A percentile compares a stretch with the other conserved stretches of the same genome.
phyloP scores from a whole-genome alignment of 2,888 invertebrate genomes.

The Hirtodrosophila cameraria region DNA sequence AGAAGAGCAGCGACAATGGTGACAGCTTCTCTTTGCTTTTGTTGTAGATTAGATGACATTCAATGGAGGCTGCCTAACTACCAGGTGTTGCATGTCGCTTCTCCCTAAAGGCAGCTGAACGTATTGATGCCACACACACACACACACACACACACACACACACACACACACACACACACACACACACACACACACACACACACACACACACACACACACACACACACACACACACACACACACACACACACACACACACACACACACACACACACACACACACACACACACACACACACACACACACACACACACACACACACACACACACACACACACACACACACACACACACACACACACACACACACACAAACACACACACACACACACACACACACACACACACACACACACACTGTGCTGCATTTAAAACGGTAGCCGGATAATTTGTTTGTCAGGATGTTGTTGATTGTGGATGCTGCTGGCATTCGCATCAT shows the following conservation, averaged over 20 bases:
- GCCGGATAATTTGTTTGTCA: conserved; percentile 64
- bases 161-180: not conserved
- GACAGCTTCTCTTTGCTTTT: conserved; percentile 31
- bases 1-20: not conserved
- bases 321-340: not conserved
- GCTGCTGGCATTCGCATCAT: conserved; percentile 5
- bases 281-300: not conserved
- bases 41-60: conserved; percentile 31
- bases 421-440: conserved; percentile 36
- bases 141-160: not conserved
- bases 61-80: conserved; percentile 3
- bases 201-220: not conserved
- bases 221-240: not conserved
- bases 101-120: too few species aligned
- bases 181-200: not conserved
- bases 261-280: not conserved
- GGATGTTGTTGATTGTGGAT: conserved; percentile 18
- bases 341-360: not conserved
- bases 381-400: not conserved
- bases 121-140: not conserved
- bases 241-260: not conserved
- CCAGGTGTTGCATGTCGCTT: conserved; percentile 7
- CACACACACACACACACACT: too few species aligned
- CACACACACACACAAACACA: not conserved
- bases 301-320: not conserved